Evolutionary conservation across 1,140 invertebrate species (phyloP), one percentile per base, ranked within the genome.

Genomic region (Hylaeus volcanicus): DNA sequence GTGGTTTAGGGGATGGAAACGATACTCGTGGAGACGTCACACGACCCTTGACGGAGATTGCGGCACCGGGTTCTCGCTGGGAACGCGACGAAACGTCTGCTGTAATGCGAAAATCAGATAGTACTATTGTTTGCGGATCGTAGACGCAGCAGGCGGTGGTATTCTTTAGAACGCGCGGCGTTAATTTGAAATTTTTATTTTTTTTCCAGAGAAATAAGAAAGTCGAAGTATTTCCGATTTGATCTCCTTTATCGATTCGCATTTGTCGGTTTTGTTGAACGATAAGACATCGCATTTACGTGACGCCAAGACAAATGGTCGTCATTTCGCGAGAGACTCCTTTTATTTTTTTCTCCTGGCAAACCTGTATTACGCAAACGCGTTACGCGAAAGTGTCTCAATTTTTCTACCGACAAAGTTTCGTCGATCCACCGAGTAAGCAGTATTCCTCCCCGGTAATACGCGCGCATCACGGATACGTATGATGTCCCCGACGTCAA

Each of bases 11-110:
- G 58, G 2, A 45, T 15, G 60, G 55, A 14, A 68, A 70, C 66
- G 74, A 26, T 14, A 70, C 66, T 73, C 60, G 66, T 64, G 51
- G 66, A 51, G 37, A 51, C 1, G 43, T 11, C n/a, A 45, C 45
- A n/a, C 53, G 39, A 68, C 5, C n/a, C 41, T 39, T 5, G n/a
- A 51, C 45, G n/a, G 8, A 26, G 9, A 51, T 48, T 12, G 43
- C 6, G 8, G n/a, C 9, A 3, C n/a, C 8, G 6, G n/a, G 15
- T 12, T 26, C n/a, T n/a, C n/a, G n/a, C 9, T 1, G 64, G 9
- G n/a, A 26, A 48, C 14, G 12, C 64, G 43, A 12, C 3, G 37
- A 37, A 61, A 39, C 3, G 6, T 51, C 51, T 51, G 51, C 51
- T 11, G 51, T 9, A 11, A 51, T 9, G 2, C 6, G 51, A 51